phyloP scores from a whole-genome alignment of 2,888 invertebrate species.

The Tinea semifulvella region DNA sequence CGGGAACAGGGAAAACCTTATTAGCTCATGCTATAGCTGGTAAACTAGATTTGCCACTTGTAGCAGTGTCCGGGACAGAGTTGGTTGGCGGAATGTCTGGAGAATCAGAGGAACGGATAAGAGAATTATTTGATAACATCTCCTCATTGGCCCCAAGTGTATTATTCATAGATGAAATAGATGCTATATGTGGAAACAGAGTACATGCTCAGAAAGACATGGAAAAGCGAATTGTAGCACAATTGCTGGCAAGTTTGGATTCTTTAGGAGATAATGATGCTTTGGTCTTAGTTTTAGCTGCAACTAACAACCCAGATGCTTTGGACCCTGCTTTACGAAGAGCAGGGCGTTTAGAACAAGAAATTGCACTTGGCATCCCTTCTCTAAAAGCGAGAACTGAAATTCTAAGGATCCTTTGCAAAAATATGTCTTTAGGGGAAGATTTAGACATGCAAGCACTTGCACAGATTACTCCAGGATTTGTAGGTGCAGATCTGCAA shows the following conservation, averaged over 20 bases:
- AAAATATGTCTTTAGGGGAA: slow-evolving; percentile 72
- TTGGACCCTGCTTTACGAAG: slow-evolving; percentile 92
- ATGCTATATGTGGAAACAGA: slow-evolving; percentile 92
- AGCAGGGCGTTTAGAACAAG: slow-evolving; percentile 93
- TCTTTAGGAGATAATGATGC: slow-evolving; percentile 68
- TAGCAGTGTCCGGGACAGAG: slow-evolving; percentile 92
- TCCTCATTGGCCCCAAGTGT: slow-evolving; percentile 79
- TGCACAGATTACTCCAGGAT: slow-evolving; percentile 92
- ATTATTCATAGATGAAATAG: slow-evolving; percentile 96
- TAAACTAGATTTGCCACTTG: slow-evolving; percentile 82
- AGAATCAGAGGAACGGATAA: slow-evolving; percentile 92
- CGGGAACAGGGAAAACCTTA: slow-evolving; percentile 92
- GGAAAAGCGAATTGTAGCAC: slow-evolving; percentile 95
- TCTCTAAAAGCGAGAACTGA: slow-evolving; percentile 82
- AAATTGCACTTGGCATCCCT: slow-evolving; percentile 94
- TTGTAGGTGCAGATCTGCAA: slow-evolving; percentile 93
- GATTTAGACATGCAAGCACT: slow-evolving; percentile 77
- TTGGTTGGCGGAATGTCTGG: slow-evolving; percentile 95
- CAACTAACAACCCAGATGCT: slow-evolving; percentile 92
- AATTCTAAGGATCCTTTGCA: slow-evolving; percentile 78
- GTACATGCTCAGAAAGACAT: slow-evolving; percentile 93
- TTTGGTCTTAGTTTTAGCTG: slow-evolving; percentile 88
- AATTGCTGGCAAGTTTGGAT: slow-evolving; percentile 89
- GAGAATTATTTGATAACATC: slow-evolving; percentile 91
- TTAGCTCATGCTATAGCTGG: slow-evolving; percentile 86